Evolutionary conservation across 2,888 invertebrate species (phyloP).

Genomic region (Hypomecis punctinalis): DNA sequence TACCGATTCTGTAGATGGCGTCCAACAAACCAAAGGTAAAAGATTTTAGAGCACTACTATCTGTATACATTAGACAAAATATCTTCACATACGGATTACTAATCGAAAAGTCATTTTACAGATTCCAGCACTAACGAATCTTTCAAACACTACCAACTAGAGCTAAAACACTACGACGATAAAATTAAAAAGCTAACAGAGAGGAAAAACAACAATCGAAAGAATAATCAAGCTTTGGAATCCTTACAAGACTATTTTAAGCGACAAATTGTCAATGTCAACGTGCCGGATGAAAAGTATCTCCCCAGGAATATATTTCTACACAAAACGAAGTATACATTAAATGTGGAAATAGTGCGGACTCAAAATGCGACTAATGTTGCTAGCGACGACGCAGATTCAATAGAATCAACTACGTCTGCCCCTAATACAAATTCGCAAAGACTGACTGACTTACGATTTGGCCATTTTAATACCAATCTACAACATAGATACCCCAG

Average conservation of each 20-base stretch:
- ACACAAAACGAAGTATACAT: conserved; percentile 59
- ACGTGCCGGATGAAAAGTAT: conserved; percentile 59
- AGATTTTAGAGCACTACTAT: no score
- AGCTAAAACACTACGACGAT: conserved; percentile 2
- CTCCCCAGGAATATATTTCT: conserved; percentile 67
- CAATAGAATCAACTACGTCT: not conserved
- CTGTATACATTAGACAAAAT: no score
- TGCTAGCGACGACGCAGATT: conserved; percentile 12
- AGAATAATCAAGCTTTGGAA: conserved; percentile 53
- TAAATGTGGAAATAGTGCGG: conserved; percentile 56
- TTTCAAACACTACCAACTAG: conserved; percentile 6
- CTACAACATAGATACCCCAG: conserved; percentile 8
- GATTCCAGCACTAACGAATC: conserved; percentile 5
- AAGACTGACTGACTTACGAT: not conserved
- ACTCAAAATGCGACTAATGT: conserved; percentile 19
- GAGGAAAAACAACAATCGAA: conserved; percentile 28
- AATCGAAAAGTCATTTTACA: not conserved
- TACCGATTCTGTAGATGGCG: not conserved
- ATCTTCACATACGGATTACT: no score
- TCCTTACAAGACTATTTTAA: conserved; percentile 63
- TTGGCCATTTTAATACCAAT: not conserved
- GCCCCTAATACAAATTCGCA: not conserved
- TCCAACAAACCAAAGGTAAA: not conserved
- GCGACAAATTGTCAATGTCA: conserved; percentile 56
- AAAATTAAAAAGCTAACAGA: conserved; percentile 17